Evolutionary conservation across 2,113 vertebrate species (phyloP).

Genomic region (Oreocharis arfaki): DNA sequence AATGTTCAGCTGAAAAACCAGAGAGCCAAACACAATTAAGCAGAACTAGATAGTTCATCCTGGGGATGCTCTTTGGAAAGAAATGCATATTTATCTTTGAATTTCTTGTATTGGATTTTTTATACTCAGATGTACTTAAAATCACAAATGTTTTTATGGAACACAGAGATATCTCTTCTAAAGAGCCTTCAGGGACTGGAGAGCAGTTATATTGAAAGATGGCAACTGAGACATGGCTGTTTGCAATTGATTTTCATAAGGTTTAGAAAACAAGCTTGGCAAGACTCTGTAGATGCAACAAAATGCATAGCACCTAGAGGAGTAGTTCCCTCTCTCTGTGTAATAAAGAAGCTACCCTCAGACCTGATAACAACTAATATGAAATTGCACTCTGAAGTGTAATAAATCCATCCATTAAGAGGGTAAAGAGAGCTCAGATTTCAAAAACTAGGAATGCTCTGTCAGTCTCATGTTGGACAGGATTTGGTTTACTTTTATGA

Average conservation of each 20-base stretch:
- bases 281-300: neutral
- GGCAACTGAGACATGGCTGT: neutral
- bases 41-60: neutral
- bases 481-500: conserved; percentile 29
- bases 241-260: neutral
- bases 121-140: neutral
- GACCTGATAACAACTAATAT: neutral
- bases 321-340: neutral
- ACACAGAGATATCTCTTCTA: neutral
- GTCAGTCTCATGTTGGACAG: neutral
- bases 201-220: neutral
- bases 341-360: neutral
- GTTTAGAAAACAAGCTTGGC: neutral
- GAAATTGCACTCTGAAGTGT: neutral
- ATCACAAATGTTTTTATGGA: neutral
- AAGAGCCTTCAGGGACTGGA: neutral
- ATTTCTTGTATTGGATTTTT: neutral
- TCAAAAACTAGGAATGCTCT: neutral
- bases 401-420: conserved; percentile 16
- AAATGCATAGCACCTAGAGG: neutral
- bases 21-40: neutral
- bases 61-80: neutral
- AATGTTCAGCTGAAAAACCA: neutral
- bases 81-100: neutral
- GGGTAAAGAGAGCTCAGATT: neutral